Evolutionary conservation across 2,113 vertebrate species (phyloP), one percentile per base, ranked within the genome.

Genomic region (Scartelaos histophorus): DNA sequence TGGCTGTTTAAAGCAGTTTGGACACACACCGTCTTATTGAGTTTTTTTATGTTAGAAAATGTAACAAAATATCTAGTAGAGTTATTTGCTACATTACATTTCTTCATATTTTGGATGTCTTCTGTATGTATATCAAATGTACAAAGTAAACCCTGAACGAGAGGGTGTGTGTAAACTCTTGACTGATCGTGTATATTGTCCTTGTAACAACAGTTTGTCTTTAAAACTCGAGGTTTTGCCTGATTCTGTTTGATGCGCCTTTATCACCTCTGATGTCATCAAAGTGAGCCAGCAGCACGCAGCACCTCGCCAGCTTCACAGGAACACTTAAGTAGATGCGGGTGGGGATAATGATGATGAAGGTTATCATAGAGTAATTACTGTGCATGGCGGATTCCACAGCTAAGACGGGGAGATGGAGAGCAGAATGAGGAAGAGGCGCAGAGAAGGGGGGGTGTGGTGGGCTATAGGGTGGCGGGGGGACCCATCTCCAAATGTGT

Each of bases 301-400:
- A 53, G 68, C 73, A 85, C 75, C 72, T 85, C 67, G 49, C 51
- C 46, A 38, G 73, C 65, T 86, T 80, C 75, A 71, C 82, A 76
- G 81, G 70, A 25, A 82, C 66, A 68, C 72, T 51, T 70, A 64
- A 60, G 43, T 67, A 73, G 85, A 74, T 74, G 78, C 75, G 87
- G 77, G 80, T 80, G 80, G 82, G 69, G 80, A 88, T 86, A 88
- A 90, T 89, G 87, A 91, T 85, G 86, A 88, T 86, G 83, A 81
- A 91, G 80, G 83, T 87, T 91, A 89, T 92, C 69, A 73, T 77
- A 69, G 81, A 80, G 87, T 91, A 90, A 88, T 91, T 85, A 90
- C 88, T 86, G 78, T 73, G 82, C 77, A 89, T 81, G 76, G 70
- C 83, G 78, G 85, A 91, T 86, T 82, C 74, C 76, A 73, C 79